Conservation (phyloP, 2,888 invertebrate species). For the Saturnia japonica region DNA sequence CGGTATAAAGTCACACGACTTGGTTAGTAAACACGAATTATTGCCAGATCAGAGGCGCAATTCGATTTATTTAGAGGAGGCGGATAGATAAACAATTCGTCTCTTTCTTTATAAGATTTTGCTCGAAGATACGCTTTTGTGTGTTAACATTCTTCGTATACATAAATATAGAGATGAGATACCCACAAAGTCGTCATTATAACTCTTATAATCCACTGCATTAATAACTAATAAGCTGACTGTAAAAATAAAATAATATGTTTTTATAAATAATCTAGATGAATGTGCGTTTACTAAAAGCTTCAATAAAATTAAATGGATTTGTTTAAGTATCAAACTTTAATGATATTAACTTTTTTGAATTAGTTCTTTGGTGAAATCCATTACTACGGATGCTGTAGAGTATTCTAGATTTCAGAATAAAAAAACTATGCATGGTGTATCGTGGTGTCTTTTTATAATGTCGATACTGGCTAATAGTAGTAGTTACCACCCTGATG, state of each 20-base stretch:
- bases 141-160: neutral
- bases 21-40: slow-evolving; percentile 53
- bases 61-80: slow-evolving; percentile 2
- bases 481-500: no score
- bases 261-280: neutral
- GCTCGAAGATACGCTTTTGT: neutral
- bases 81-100: neutral
- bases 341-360: neutral
- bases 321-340: neutral
- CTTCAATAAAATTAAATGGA: neutral
- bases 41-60: slow-evolving; percentile 17
- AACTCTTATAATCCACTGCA: neutral
- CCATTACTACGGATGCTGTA: no score
- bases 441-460: no score
- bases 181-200: neutral
- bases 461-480: no score
- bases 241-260: neutral
- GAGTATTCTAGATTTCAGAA: no score
- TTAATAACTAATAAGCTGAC: neutral
- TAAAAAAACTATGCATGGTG: no score
- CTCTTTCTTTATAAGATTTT: neutral
- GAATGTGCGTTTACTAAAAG: neutral
- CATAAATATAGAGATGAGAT: neutral
- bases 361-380: no score
- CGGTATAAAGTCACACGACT: slow-evolving; percentile 51